These are phyloP conservation scores for Lepus timidus DNA, from an alignment of 2,113 vertebrate genomes.

Conservation along the genomic window DNA sequence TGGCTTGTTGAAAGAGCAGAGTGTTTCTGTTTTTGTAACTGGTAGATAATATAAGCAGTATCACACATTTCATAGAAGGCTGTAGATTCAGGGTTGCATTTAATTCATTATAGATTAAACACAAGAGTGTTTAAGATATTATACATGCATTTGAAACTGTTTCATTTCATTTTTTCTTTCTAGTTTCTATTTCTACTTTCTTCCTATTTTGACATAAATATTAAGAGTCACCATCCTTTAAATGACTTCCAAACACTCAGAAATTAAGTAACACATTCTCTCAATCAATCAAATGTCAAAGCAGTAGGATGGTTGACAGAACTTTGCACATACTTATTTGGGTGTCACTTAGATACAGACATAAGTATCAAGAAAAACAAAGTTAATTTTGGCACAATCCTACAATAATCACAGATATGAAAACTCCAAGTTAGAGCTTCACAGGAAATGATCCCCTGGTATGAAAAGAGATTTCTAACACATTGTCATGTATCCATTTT, in stretches of 20 bases:
- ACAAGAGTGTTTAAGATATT: slow-evolving; percentile 14
- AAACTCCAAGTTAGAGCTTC: not conserved
- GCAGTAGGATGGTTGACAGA: slow-evolving; percentile 46
- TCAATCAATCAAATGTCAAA: slow-evolving; percentile 59
- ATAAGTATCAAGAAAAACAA: not conserved
- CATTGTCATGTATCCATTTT: slow-evolving; percentile 55
- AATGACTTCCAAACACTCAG: slow-evolving; percentile 48
- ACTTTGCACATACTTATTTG: slow-evolving; percentile 58
- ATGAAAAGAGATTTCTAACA: slow-evolving; percentile 49
- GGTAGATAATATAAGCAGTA: slow-evolving; percentile 27
- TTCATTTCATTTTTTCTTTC: slow-evolving; percentile 38
- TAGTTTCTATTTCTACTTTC: not conserved
- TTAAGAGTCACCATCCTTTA: slow-evolving; percentile 41
- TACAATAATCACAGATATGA: slow-evolving; percentile 33
- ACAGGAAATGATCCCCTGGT: not conserved
- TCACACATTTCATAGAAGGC: slow-evolving; percentile 36
- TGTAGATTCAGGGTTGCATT: slow-evolving; percentile 26
- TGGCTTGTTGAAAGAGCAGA: slow-evolving; percentile 44
- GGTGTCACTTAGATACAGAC: slow-evolving; percentile 40
- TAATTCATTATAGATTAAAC: slow-evolving; percentile 27
- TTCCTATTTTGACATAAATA: slow-evolving; percentile 43
- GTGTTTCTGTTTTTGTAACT: slow-evolving; percentile 51
- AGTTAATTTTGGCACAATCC: slow-evolving; percentile 13
- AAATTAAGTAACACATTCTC: slow-evolving; percentile 52
- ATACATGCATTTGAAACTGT: not conserved